Evolutionary conservation across 2,113 vertebrate species (phyloP).

Genomic region (Bubo blakistoni): DNA sequence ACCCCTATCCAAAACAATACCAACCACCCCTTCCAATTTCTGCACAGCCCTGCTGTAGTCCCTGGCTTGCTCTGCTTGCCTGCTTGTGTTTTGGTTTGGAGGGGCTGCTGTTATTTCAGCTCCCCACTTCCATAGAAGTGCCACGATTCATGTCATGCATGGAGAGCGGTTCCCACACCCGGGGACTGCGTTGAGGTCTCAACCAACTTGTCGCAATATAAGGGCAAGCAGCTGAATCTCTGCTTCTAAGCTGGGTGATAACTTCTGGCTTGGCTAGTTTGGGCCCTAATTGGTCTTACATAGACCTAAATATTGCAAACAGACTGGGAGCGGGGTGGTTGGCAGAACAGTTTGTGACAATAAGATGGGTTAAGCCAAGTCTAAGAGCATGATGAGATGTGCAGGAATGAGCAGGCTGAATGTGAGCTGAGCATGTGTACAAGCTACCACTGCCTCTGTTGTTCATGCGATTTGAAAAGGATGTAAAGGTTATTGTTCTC

Average conservation of each 20-base stretch:
- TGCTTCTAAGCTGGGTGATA: background rate
- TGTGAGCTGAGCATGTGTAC: rapidly evolving
- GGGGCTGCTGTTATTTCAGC: constrained; percentile 17
- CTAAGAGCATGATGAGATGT: background rate
- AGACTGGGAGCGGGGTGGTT: background rate
- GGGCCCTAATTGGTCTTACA: background rate
- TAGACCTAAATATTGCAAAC: background rate
- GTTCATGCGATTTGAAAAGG: background rate
- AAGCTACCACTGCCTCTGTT: background rate
- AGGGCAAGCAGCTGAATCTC: background rate
- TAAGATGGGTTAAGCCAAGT: background rate
- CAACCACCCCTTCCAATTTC: background rate
- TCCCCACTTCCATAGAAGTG: rapidly evolving
- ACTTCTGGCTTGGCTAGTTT: background rate
- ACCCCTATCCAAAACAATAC: constrained; percentile 1
- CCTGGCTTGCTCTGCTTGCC: background rate
- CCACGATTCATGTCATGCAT: rapidly evolving
- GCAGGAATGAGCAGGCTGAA: background rate
- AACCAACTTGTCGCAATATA: background rate
- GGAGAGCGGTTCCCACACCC: background rate
- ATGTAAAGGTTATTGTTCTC: background rate
- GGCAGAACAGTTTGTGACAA: background rate
- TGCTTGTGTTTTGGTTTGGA: constrained; percentile 21
- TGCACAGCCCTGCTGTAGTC: background rate
- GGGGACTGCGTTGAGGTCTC: background rate